Percentiles rank a stretch among this genome's conserved stretches.
Conservation (phyloP, 2,888 invertebrate genomes). For the Eumerus sabulonum region DNA sequence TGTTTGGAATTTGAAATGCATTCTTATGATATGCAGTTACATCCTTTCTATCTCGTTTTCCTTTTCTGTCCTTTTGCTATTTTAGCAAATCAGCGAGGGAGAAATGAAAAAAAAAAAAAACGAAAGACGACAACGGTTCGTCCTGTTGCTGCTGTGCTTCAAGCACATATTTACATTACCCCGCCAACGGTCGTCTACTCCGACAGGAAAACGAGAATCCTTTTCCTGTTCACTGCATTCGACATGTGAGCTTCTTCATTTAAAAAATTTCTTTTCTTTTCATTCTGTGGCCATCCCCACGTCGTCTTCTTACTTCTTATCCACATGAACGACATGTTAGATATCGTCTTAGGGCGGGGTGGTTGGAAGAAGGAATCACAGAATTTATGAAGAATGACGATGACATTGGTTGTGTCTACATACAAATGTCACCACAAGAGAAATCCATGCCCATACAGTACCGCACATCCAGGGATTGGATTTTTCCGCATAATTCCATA, state of each 20-base stretch:
- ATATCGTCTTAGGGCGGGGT: conserved; percentile 12
- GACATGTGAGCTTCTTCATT: conserved; percentile 66
- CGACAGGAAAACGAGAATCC: conserved; percentile 42
- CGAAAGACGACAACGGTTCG: conserved; percentile 31
- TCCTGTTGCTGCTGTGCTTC: conserved; percentile 64
- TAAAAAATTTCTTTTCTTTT: conserved; percentile 8
- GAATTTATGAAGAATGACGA: conserved; percentile 63
- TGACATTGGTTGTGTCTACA: conserved; percentile 67
- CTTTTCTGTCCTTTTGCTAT: conserved; percentile 51
- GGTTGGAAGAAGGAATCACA: conserved; percentile 28
- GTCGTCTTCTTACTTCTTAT: conserved; percentile 4
- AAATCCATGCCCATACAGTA: conserved; percentile 41
- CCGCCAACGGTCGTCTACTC: not conserved
- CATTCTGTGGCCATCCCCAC: not conserved
- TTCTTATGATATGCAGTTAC: conserved; percentile 60
- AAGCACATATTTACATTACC: conserved; percentile 24
- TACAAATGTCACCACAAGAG: conserved; percentile 68
- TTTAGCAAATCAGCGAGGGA: conserved; percentile 64
- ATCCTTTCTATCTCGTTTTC: conserved; percentile 44
- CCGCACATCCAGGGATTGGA: conserved; percentile 31
- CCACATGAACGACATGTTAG: conserved; percentile 7
- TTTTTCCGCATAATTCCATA: conserved; percentile 64
- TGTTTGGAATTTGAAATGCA: conserved; percentile 65
- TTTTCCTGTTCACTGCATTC: conserved; percentile 64
- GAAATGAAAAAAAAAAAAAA: conserved; percentile 20